Percentiles rank a stretch among this genome's conserved stretches.
Conservation (phyloP, 1,140 invertebrate species). For the Leptopilina boulardi region DNA sequence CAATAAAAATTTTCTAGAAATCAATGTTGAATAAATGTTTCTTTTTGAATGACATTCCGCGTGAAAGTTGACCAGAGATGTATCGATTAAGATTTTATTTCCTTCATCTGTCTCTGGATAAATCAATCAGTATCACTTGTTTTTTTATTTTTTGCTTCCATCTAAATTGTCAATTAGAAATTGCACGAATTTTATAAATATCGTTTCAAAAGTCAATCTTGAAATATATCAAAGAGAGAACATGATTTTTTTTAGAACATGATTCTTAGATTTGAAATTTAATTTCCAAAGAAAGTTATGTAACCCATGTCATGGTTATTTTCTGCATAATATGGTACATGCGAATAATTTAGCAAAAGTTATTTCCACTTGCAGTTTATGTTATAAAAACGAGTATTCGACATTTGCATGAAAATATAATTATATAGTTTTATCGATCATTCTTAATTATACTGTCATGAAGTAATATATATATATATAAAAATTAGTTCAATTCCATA, state of each 20-base stretch:
- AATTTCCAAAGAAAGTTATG: no score
- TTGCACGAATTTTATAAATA: not conserved
- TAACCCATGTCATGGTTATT: no score
- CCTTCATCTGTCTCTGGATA: constrained; percentile 21
- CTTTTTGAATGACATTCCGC: not conserved
- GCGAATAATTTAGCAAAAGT: not conserved
- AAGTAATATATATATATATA: not conserved
- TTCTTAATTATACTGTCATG: constrained; percentile 19
- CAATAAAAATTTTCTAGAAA: not conserved
- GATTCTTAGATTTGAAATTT: no score
- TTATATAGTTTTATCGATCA: constrained; percentile 24
- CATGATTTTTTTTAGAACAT: no score
- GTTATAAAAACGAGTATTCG: constrained; percentile 16
- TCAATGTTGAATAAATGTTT: constrained; percentile 1
- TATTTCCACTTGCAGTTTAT: not conserved
- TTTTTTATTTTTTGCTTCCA: not conserved
- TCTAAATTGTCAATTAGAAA: not conserved
- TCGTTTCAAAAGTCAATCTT: not conserved
- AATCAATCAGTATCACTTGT: constrained; percentile 10
- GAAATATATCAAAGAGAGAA: no score
- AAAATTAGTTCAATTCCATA: constrained; percentile 10
- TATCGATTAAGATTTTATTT: constrained; percentile 10
- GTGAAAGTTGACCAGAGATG: constrained; percentile 19
- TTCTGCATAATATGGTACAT: not conserved
- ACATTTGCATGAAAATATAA: constrained; percentile 30